These are phyloP conservation scores for Lydus trimaculatus DNA, from an alignment of 2,888 invertebrate species.

Conservation along the genomic window DNA sequence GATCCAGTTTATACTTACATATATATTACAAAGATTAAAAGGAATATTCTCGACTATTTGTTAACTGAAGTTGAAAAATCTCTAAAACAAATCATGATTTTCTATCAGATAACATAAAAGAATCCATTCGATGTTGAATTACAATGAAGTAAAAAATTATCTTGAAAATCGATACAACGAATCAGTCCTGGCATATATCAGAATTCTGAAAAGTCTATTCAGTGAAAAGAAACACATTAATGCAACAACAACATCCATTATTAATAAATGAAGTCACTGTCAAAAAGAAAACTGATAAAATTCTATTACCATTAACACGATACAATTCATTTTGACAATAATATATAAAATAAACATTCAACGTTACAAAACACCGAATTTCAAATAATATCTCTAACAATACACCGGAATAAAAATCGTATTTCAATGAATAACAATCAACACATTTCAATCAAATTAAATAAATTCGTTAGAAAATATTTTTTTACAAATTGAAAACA, in stretches of 20 bases:
- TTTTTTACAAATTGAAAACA: too few relatives aligned
- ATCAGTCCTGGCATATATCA: slow-evolving; percentile 31
- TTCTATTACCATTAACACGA: not conserved
- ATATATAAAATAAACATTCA: not conserved
- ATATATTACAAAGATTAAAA: not conserved
- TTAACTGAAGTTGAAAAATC: not conserved
- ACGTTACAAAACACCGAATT: not conserved
- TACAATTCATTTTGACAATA: not conserved
- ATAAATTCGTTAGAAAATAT: not conserved
- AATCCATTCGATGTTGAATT: slow-evolving; percentile 5
- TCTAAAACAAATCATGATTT: slow-evolving; percentile 5
- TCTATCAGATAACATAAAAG: slow-evolving; percentile 7
- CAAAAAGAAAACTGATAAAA: slow-evolving; percentile 15
- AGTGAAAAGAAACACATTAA: slow-evolving; percentile 31
- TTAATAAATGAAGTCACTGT: slow-evolving; percentile 33
- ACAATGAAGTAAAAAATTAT: slow-evolving; percentile 21
- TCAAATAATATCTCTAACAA: not conserved
- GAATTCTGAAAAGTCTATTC: slow-evolving; percentile 28
- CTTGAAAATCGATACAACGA: slow-evolving; percentile 26
- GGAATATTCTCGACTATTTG: slow-evolving; percentile 5
- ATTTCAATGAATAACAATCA: not conserved
- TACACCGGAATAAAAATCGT: not conserved
- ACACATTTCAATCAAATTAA: not conserved
- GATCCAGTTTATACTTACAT: not conserved
- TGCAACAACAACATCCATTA: slow-evolving; percentile 31